Evolutionary conservation across 2,888 invertebrate species (phyloP), one percentile per base, ranked within the genome.

Genomic region (Resseliella maxima): DNA sequence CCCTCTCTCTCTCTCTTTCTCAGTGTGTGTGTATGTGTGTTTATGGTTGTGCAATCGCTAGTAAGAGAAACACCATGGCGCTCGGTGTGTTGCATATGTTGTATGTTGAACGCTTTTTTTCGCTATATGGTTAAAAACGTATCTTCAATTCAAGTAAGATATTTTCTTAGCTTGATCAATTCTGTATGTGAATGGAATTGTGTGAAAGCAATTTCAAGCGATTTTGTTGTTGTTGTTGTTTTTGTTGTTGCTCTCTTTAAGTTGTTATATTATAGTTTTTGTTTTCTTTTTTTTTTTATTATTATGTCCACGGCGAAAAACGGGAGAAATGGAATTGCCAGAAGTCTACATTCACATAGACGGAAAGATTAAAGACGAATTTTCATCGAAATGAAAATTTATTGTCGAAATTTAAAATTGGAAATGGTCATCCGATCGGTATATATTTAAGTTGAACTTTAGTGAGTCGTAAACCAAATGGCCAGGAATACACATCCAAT

Each of bases 351-450:
- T 59, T 59, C 72, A 72, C 72, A 72, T 72, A 31, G 31, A 72
- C 31, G 72, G 35, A 5, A 72, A 72, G 72, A 72, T 72, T 72
- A 31, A 72, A 72, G 72, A 72, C 72, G 72, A 72, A 72, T 72
- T 83, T 38, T 83, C 38, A 83, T 83, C 83, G 83, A 83, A 83
- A 83, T 83, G 83, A 83, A 38, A 83, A 83, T 83, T 83, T 83
- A 83, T 83, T 24, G 83, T 38, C 21, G 41, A 83, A 83, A 83
- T 83, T 83, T 83, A 38, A 36, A 83, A 38, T 83, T 83, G 36
- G 41, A 83, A 83, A 83, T 83, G 83, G 83, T 83, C 83, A 83
- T 38, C 83, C 83, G 83, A 83, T 72, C 72, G 72, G 72, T 72
- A 72, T 72, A 72, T 72, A 72, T 72, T 72, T 31, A 72, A 72